Percentiles rank a stretch among this genome's conserved stretches.
Conservation (phyloP, 2,113 vertebrate species). For the Morphnarchus princeps region DNA sequence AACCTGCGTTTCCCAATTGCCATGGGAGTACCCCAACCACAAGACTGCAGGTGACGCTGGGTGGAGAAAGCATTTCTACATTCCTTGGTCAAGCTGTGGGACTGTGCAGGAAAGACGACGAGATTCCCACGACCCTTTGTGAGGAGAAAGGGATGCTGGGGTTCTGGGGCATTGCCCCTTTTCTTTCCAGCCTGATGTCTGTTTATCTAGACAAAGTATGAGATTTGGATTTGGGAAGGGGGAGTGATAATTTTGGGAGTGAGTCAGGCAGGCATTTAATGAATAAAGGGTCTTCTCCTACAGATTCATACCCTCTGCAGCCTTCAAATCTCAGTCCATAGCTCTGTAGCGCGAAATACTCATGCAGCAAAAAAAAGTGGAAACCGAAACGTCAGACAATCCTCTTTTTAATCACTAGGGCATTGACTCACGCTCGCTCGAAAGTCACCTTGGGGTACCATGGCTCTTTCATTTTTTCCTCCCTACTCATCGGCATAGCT, state of each 20-base stretch:
- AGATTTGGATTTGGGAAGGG: neutral
- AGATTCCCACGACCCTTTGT: constrained; percentile 15
- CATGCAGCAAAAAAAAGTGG: neutral
- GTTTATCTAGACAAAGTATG: neutral
- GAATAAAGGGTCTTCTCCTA: neutral
- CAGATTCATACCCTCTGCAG: neutral
- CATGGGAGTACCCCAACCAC: constrained; percentile 55
- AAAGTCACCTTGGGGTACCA: neutral
- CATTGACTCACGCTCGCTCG: neutral
- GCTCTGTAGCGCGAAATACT: neutral
- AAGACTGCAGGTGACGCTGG: constrained; percentile 56
- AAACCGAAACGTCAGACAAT: neutral
- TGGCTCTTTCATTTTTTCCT: neutral
- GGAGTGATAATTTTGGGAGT: neutral
- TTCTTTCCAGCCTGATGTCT: neutral
- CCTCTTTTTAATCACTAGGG: neutral
- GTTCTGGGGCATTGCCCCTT: neutral
- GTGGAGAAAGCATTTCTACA: constrained; percentile 52
- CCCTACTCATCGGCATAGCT: neutral
- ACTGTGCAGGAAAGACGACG: neutral
- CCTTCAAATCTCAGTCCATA: neutral
- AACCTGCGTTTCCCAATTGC: constrained; percentile 25
- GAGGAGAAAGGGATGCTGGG: neutral
- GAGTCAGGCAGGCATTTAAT: neutral
- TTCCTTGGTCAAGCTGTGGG: constrained; percentile 40